phyloP scores from a whole-genome alignment of 2,113 vertebrate species.

The Phaethon lepturus region DNA sequence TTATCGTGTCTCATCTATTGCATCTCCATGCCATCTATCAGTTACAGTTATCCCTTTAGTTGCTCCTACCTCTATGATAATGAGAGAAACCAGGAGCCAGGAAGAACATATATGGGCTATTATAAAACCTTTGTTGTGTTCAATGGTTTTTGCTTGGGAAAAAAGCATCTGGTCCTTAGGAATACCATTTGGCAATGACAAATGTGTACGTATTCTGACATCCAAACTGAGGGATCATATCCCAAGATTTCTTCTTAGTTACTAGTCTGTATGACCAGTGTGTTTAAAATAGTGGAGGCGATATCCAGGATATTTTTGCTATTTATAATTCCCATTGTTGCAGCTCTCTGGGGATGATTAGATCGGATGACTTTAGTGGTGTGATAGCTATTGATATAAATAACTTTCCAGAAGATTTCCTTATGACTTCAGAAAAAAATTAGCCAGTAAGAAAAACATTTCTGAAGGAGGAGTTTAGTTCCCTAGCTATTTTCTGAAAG shows the following conservation, averaged over 20 bases:
- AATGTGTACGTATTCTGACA: not conserved
- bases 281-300: conserved; percentile 17
- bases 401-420: conserved; percentile 41
- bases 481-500: not conserved
- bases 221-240: not conserved
- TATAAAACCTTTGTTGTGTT: not conserved
- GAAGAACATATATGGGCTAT: not conserved
- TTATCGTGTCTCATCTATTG: not conserved
- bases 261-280: not conserved
- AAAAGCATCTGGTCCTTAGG: not conserved
- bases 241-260: not conserved
- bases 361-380: not conserved
- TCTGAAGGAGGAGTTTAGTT: not conserved
- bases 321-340: conserved; percentile 57
- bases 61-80: not conserved
- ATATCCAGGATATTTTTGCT: conserved; percentile 57
- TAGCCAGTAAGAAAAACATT: not conserved
- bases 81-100: not conserved
- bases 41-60: not conserved
- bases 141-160: not conserved
- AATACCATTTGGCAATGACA: not conserved
- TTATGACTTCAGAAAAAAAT: not conserved
- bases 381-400: conserved; percentile 51
- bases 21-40: not conserved
- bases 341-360: conserved; percentile 17